Evolutionary conservation across 2,797 vertebrate species (phyloP).

Genomic region (Balearica regulorum): DNA sequence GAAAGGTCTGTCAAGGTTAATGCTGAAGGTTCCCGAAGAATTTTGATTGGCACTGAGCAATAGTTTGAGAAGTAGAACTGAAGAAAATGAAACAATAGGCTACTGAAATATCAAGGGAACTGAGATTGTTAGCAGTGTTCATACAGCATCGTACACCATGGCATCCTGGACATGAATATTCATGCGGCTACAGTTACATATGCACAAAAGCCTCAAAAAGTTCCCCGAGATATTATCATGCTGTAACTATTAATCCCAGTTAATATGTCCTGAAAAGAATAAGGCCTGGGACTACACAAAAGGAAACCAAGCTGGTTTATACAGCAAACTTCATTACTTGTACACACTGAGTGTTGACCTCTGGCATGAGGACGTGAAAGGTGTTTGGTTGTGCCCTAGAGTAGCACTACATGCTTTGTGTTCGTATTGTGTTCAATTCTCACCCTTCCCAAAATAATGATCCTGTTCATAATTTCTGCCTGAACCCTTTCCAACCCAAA

Average conservation of each 20-base stretch:
- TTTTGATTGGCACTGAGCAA: slow-evolving; percentile 34
- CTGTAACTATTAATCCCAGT: slow-evolving; percentile 22
- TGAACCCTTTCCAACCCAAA: not conserved
- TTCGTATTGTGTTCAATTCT: not conserved
- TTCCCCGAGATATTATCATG: not conserved
- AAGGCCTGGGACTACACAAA: not conserved
- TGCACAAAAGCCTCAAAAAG: slow-evolving; percentile 35
- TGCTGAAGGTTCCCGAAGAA: slow-evolving; percentile 2
- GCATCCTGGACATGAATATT: slow-evolving; percentile 66
- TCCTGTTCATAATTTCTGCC: not conserved
- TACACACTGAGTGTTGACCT: not conserved
- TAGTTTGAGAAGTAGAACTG: slow-evolving; percentile 35
- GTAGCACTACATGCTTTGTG: not conserved
- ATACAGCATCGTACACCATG: slow-evolving; percentile 16
- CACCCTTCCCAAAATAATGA: not conserved
- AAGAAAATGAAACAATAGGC: slow-evolving; percentile 51
- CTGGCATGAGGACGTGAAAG: not conserved
- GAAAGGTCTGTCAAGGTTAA: slow-evolving; percentile 58
- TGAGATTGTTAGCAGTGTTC: slow-evolving; percentile 22
- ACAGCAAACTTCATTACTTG: not conserved
- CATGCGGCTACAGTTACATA: slow-evolving; percentile 13
- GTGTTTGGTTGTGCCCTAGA: not conserved
- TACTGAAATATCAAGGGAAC: slow-evolving; percentile 49
- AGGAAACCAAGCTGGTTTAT: not conserved
- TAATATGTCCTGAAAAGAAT: not conserved